These are phyloP conservation scores for Malurus leucopterus DNA, from an alignment of 2,797 vertebrate genomes.

Conservation along the genomic window DNA sequence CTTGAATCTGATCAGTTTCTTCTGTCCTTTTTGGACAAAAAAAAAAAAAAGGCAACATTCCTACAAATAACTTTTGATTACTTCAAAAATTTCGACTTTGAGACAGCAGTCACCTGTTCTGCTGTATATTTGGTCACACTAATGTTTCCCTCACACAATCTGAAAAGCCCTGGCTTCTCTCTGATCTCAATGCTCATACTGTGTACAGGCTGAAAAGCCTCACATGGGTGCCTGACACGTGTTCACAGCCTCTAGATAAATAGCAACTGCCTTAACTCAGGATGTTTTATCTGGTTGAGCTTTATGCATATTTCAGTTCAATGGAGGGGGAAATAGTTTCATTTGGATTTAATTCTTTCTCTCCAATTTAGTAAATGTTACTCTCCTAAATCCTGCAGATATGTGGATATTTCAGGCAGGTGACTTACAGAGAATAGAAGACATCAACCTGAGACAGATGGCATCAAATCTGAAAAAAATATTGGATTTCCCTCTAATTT, in stretches of 20 bases:
- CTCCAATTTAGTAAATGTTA: neutral
- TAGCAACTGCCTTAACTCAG: neutral
- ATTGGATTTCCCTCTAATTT: neutral
- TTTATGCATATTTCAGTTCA: neutral
- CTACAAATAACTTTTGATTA: neutral
- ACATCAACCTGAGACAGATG: neutral
- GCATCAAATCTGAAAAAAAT: neutral
- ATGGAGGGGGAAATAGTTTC: neutral
- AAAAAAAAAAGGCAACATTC: neutral
- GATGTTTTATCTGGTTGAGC: neutral
- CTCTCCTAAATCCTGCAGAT: neutral
- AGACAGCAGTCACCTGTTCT: neutral
- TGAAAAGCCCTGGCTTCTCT: neutral
- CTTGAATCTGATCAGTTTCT: neutral
- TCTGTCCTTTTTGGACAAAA: neutral
- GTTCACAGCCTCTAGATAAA: neutral
- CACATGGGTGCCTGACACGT: neutral
- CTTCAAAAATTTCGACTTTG: neutral
- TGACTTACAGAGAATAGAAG: neutral
- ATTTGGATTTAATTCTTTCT: neutral
- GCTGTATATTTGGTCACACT: neutral
- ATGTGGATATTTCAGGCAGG: neutral
- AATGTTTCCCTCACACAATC: neutral
- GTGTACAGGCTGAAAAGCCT: neutral
- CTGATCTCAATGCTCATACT: neutral